These are phyloP conservation scores for Anolis sagrei DNA, from an alignment of 2,113 vertebrate genomes.

Conservation along the genomic window DNA sequence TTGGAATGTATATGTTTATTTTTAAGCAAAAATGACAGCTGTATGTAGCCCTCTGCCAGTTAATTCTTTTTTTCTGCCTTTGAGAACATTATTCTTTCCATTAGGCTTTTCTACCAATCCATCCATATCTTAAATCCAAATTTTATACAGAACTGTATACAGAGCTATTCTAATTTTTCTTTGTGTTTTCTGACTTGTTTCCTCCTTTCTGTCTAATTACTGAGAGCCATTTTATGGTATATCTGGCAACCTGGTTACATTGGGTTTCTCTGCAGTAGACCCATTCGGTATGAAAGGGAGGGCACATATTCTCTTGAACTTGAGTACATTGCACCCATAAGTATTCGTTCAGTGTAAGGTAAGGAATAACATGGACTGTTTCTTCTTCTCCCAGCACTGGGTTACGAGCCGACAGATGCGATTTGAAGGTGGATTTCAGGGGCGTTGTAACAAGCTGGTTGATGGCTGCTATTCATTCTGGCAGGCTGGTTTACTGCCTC, in stretches of 20 bases:
- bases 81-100: neutral
- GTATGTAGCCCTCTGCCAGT: neutral
- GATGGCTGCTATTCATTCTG: conserved; percentile 99
- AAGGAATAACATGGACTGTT: fast-evolving
- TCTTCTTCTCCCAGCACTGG: conserved; percentile 81
- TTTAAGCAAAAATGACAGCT: no score
- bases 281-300: neutral
- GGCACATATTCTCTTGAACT: neutral
- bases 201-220: neutral
- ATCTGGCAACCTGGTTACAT: neutral
- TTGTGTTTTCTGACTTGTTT: no score
- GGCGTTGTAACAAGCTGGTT: conserved; percentile 97
- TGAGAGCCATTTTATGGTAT: neutral
- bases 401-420: conserved; percentile 94
- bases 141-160: no score
- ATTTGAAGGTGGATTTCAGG: conserved; percentile 97
- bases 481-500: conserved; percentile 94
- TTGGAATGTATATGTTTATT: neutral
- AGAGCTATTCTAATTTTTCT: no score
- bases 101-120: neutral
- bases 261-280: neutral
- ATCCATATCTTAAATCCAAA: neutral
- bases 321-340: neutral
- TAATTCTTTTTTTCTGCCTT: neutral
- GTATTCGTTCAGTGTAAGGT: neutral